Percentiles rank a stretch among this genome's conserved stretches.
Conservation (phyloP, 2,888 invertebrate species). For the Eristalis tenax region DNA sequence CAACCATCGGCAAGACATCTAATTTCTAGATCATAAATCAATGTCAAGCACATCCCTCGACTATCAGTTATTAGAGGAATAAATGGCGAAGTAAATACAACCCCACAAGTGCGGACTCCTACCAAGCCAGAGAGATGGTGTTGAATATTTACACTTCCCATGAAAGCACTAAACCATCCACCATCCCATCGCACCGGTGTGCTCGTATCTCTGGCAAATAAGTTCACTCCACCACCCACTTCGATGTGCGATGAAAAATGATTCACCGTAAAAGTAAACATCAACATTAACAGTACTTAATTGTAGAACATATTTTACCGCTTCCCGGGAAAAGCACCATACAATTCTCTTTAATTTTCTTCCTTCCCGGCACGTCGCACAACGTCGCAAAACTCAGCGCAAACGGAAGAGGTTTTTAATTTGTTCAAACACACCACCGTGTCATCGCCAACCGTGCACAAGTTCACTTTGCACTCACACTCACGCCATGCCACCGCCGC, state of each 20-base stretch:
- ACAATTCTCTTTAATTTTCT: neutral
- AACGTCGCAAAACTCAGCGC: neutral
- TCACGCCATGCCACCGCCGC: too few relatives aligned
- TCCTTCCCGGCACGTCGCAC: neutral
- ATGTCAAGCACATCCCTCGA: neutral
- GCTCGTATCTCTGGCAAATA: neutral
- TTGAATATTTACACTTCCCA: constrained; percentile 34
- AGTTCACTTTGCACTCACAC: neutral
- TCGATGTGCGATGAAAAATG: constrained; percentile 20
- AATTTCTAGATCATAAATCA: neutral
- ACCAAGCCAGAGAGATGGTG: neutral
- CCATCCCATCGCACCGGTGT: neutral
- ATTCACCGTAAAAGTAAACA: constrained; percentile 30
- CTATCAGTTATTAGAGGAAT: neutral
- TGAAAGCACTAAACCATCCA: constrained; percentile 4
- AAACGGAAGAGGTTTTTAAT: neutral
- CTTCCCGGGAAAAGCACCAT: constrained; percentile 8
- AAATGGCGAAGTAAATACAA: neutral
- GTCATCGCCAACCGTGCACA: neutral
- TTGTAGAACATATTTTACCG: constrained; percentile 31
- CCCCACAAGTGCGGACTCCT: neutral
- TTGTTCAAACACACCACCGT: neutral
- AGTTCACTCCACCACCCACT: constrained; percentile 16
- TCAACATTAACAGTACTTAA: constrained; percentile 19
- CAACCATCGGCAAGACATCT: neutral